Conservation (phyloP, 2,797 vertebrate genomes). For the Galago senegalensis region DNA sequence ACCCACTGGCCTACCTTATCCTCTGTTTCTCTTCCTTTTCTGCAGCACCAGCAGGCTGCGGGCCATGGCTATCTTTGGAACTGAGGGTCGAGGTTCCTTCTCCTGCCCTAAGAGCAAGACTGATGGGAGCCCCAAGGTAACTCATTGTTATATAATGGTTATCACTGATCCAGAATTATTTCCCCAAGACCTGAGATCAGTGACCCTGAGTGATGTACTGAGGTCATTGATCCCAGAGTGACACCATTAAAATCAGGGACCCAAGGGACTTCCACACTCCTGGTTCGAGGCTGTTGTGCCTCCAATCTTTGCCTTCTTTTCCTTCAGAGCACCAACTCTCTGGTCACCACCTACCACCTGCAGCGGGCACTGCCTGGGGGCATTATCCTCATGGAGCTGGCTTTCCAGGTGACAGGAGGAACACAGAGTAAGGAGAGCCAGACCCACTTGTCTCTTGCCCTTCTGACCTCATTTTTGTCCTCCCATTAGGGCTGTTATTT, state of each 20-base stretch:
- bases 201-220: neutral
- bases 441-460: neutral
- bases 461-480: constrained; percentile 33
- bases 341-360: constrained; percentile 94
- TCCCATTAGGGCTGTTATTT: constrained; percentile 96
- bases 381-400: constrained; percentile 97
- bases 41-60: constrained; percentile 94
- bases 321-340: constrained; percentile 90
- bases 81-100: constrained; percentile 95
- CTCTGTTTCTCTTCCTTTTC: constrained; percentile 22
- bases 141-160: neutral
- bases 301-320: neutral
- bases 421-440: neutral
- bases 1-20: neutral
- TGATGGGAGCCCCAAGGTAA: constrained; percentile 98
- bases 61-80: constrained; percentile 94
- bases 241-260: neutral
- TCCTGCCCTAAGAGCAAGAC: constrained; percentile 96
- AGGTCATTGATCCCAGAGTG: neutral
- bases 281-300: neutral
- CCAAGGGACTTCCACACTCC: neutral
- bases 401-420: constrained; percentile 94
- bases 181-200: neutral
- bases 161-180: neutral
- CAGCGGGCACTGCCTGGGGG: constrained; percentile 98